Evolutionary conservation across 2,113 vertebrate genomes (phyloP).

Genomic region (Bagarius yarrelli): DNA sequence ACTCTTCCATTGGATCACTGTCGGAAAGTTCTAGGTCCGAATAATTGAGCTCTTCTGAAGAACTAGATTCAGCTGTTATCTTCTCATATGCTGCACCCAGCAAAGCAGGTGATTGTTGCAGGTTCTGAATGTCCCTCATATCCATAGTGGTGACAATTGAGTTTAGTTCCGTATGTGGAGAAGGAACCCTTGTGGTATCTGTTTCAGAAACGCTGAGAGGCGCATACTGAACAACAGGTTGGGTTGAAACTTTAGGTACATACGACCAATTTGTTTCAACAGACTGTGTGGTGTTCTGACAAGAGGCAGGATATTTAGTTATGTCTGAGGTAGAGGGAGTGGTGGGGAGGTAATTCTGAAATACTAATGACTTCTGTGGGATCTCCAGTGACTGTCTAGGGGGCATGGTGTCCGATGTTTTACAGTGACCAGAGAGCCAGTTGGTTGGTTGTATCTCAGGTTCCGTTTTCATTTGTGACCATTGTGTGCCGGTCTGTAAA

Average conservation of each 20-base stretch:
- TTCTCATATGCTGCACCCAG: background rate
- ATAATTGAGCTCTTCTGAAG: conserved; percentile 62
- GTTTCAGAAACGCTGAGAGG: conserved; percentile 21
- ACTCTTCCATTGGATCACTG: conserved; percentile 74
- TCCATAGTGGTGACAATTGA: background rate
- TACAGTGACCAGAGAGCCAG: background rate
- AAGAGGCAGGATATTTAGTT: background rate
- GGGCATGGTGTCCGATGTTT: background rate
- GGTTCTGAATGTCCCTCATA: background rate
- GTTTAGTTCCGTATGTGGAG: background rate
- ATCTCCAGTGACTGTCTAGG: background rate
- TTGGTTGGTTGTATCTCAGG: background rate
- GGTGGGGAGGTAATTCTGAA: conserved; percentile 19
- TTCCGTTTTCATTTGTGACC: background rate
- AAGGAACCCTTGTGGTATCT: background rate
- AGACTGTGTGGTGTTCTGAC: background rate
- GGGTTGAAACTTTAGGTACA: background rate
- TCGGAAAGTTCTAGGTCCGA: conserved; percentile 71
- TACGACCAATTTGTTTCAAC: conserved; percentile 18
- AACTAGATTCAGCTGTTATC: conserved; percentile 55
- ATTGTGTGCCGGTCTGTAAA: background rate
- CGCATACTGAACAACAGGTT: conserved; percentile 35
- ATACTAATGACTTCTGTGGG: background rate
- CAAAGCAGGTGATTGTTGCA: conserved; percentile 3
- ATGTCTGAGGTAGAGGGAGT: conserved; percentile 5